phyloP scores from a whole-genome alignment of 2,113 vertebrate species.

The Taxidea taxus region DNA sequence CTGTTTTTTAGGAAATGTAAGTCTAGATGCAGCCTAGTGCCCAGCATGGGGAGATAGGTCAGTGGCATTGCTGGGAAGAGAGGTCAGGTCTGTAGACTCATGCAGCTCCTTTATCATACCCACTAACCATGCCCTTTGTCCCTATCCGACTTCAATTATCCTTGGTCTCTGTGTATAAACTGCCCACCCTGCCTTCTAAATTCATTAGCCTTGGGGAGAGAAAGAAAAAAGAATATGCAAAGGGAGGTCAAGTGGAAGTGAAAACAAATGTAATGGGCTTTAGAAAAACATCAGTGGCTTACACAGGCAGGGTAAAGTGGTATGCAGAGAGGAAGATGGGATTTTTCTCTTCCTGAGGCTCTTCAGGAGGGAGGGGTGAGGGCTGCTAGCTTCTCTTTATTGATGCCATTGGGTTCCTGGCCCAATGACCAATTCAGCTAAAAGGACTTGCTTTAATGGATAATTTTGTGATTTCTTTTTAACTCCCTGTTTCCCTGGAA shows the following conservation, averaged over 20 bases:
- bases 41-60: neutral
- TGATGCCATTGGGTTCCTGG: neutral
- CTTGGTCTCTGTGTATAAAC: neutral
- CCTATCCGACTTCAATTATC: neutral
- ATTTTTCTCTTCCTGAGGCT: neutral
- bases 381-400: neutral
- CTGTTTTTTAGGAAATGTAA: neutral
- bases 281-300: neutral
- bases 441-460: neutral
- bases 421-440: neutral
- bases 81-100: neutral
- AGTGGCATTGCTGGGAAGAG: neutral
- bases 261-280: neutral
- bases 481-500: rapidly evolving
- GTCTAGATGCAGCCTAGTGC: neutral
- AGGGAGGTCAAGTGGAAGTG: neutral
- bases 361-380: neutral
- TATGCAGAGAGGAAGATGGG: neutral
- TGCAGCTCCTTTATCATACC: neutral
- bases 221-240: neutral
- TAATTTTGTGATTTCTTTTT: neutral
- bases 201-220: neutral
- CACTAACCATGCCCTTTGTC: neutral
- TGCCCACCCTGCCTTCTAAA: neutral
- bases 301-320: neutral